Base-by-base conservation (phyloP, 2,888 invertebrate species). In the Sabatieria punctata region DNA sequence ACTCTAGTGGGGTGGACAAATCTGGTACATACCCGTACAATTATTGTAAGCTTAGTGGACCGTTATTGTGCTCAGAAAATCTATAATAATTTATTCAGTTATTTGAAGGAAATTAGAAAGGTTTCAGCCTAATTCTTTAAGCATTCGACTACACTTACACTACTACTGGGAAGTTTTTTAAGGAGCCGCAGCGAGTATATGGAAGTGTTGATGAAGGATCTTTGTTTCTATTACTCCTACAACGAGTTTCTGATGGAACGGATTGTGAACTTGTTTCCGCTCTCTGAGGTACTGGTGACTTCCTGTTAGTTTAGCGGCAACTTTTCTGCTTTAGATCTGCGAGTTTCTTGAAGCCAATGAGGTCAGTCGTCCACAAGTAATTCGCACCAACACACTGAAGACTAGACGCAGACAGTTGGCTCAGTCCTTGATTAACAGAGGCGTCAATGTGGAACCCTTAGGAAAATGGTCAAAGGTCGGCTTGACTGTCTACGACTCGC, bases 381-480 rank as follows among this genome's bases (percentile, higher is more conserved):
- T 99, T 51, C 76, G 97, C 49, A 85, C 91, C 1, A 97, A 99
- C 65, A 88, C 85, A 46, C 72, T 99, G 33, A 97, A 93, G 57
- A 73, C 74, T 1, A 60, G 95, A 46, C 73, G 93, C 54, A 74
- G 88, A 48, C 91, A 93, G 69, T 73, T 95, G 49, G 93, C 93
- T 3, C 86, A 86, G 61, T 81, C 88, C 15, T 72, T 99, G 37
- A 97, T 97, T 46, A 85, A 85, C 62, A 76, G 95, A 60, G 97
- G 97, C 22, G 89, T 95, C 0, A 97, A 99, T 73, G 75, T 99
- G 52, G 95, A 99, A 71, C 93, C 95, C 1, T 77, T 97, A 47
- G 95, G 91, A 4, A 86, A 91, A 67, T 99, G 97, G 97, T 86
- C 89, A 41, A 95, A 91, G 73, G 85, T 93, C 21, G 97, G 97